Evolutionary conservation across 2,113 vertebrate genomes (phyloP), one percentile per base, ranked within the genome.

Genomic region (Pterocles gutturalis): DNA sequence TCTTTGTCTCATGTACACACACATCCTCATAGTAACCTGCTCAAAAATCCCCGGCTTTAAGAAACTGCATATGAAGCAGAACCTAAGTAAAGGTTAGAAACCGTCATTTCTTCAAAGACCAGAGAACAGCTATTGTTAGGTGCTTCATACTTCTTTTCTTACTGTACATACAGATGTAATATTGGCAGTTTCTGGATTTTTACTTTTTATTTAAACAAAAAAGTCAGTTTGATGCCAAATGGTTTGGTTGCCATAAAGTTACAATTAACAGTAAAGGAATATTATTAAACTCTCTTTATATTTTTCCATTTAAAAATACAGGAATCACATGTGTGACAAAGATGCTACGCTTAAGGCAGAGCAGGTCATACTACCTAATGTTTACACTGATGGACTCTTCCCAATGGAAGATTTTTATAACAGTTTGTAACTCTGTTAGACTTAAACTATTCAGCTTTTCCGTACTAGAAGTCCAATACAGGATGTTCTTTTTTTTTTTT

Each of bases 31-130:
- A 76, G 43, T 33, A 94, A 72, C 25, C 67, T 70, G 41, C 34
- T 77, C 54, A 89, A 89, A 96, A 94, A 93, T 80, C 84, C 81
- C 90, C 72, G 0, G 34, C 46, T 89, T 77, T 79, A 93, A 84
- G 92, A 93, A 96, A 89, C 72, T 84, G 77, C 64, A 11, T 26
- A 34, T 55, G 19, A 73, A 87, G 84, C 81, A 93, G 60, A 89
- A 89, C 13, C 5, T 43, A 83, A 75, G n/a, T 17, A 49, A 58
- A 65, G 15, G 22, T 70, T 65, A 66, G 64, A 87, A 89, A 65
- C 31, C n/a, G 81, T 69, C 26, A 9, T 57, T 72, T 89, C 36
- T 84, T 84, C 54, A 43, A 55, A 91, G 33, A 80, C 25, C 26
- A 34, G 43, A 89, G 41, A 80, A 36, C 10, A 67, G 13, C 31